Conservation (phyloP, 92 coral and sea anemone species). For the Umimayanthus kanabou region DNA sequence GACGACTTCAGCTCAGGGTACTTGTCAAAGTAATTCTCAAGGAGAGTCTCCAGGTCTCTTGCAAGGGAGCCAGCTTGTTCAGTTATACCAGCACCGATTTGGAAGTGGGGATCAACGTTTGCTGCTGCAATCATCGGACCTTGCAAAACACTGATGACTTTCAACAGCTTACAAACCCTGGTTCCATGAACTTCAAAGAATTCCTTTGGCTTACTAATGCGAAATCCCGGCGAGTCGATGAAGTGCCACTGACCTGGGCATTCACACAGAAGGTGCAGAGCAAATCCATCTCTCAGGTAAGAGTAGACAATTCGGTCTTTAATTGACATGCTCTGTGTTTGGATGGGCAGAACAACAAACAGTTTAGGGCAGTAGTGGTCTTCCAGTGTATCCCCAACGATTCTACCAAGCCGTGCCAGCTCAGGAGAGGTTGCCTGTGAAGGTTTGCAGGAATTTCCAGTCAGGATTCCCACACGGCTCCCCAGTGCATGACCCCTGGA, state of each 20-base stretch:
- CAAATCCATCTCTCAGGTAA: conserved; percentile 42
- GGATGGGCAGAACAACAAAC: conserved; percentile 29
- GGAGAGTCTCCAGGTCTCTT: conserved; percentile 27
- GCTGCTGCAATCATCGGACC: conserved; percentile 23
- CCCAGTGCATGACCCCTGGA: conserved; percentile 27
- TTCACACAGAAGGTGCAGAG: conserved; percentile 41
- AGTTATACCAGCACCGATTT: conserved; percentile 27
- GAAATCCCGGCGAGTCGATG: conserved; percentile 36
- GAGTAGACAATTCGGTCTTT: conserved; percentile 43
- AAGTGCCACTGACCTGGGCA: conserved; percentile 42
- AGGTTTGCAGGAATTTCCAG: conserved; percentile 29
- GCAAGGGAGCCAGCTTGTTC: conserved; percentile 3
- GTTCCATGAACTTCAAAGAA: conserved; percentile 30
- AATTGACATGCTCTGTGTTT: conserved; percentile 23
- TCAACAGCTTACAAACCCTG: conserved; percentile 27
- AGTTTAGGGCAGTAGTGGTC: conserved; percentile 39
- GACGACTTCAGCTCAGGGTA: conserved; percentile 23
- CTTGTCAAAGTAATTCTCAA: conserved; percentile 29
- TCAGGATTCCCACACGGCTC: neutral
- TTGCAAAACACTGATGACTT: conserved; percentile 21
- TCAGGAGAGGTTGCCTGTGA: conserved; percentile 8
- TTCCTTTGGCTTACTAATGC: conserved; percentile 21
- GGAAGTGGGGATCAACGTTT: neutral
- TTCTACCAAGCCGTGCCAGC: conserved; percentile 20
- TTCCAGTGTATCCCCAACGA: conserved; percentile 27